Conservation (phyloP, 92 coral and sea anemone genomes). For the Metridium senile region DNA sequence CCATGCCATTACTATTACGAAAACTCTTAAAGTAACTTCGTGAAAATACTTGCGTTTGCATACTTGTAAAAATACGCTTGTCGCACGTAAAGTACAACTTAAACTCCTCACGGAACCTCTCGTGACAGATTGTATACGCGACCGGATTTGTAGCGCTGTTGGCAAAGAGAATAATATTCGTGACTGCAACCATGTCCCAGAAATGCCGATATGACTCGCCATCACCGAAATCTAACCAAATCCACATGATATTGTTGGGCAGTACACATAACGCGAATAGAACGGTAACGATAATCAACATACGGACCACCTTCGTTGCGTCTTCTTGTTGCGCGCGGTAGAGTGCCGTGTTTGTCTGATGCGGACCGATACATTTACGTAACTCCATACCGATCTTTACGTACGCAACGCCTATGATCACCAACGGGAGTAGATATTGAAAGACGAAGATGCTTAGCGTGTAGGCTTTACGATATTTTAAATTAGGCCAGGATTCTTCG, state of each 20-base stretch:
- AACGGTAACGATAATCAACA: conserved; percentile 92
- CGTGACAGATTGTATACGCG: conserved; percentile 96
- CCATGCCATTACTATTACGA: conserved; percentile 4
- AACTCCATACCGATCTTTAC: conserved; percentile 80
- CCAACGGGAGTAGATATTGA: conserved; percentile 82
- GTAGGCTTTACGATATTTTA: conserved; percentile 67
- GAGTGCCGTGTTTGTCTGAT: conserved; percentile 67
- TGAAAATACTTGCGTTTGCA: conserved; percentile 32
- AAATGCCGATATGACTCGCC: conserved; percentile 66
- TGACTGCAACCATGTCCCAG: conserved; percentile 76
- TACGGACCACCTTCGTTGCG: conserved; percentile 90
- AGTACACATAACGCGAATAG: conserved; percentile 89
- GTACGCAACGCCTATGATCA: conserved; percentile 69
- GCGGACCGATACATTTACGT: conserved; percentile 49
- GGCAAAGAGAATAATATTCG: conserved; percentile 85
- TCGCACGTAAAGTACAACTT: conserved; percentile 65
- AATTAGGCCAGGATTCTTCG: conserved; percentile 73
- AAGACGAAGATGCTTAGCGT: conserved; percentile 74
- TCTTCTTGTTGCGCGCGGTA: conserved; percentile 85
- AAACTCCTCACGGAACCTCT: conserved; percentile 91
- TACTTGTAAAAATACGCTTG: conserved; percentile 47
- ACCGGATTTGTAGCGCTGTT: conserved; percentile 97
- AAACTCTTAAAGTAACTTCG: conserved; percentile 16
- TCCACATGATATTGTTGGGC: conserved; percentile 94
- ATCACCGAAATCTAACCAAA: conserved; percentile 94